phyloP scores from a whole-genome alignment of 1,140 invertebrate genomes.

The Grapholita molesta region DNA sequence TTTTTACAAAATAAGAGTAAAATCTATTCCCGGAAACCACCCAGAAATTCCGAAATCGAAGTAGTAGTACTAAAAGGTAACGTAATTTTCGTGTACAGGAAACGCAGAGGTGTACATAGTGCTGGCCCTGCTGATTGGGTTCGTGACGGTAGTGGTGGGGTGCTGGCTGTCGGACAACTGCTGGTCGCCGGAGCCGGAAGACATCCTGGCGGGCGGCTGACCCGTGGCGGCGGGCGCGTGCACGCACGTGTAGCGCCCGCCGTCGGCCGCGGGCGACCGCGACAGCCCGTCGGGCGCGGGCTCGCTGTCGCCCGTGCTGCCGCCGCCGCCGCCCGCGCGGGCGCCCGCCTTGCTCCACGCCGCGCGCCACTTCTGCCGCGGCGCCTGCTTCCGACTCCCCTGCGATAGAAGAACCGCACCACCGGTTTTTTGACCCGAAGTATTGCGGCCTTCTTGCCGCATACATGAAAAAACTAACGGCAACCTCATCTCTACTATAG shows the following conservation, averaged over 20 bases:
- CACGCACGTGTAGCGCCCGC: slow-evolving; percentile 77
- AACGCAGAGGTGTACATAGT: slow-evolving; percentile 87
- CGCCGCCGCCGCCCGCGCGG: slow-evolving; percentile 44
- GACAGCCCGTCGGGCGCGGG: slow-evolving; percentile 51
- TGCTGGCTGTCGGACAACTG: slow-evolving; percentile 88
- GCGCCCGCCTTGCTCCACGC: slow-evolving; percentile 54
- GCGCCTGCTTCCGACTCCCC: slow-evolving; percentile 50
- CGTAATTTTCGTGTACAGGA: slow-evolving; percentile 61
- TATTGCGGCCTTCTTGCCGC: slow-evolving; percentile 44
- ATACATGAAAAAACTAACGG: slow-evolving; percentile 65
- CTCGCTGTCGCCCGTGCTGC: slow-evolving; percentile 61
- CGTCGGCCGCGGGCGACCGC: slow-evolving; percentile 51
- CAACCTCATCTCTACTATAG: slow-evolving; percentile 51
- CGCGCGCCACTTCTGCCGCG: slow-evolving; percentile 56
- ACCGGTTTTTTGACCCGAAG: slow-evolving; percentile 54
- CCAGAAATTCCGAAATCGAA: no score
- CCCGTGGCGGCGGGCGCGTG: slow-evolving; percentile 78
- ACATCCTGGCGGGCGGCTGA: slow-evolving; percentile 82
- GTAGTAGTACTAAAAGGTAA: neutral
- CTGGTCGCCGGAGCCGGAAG: slow-evolving; percentile 85
- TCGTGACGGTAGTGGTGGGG: slow-evolving; percentile 84
- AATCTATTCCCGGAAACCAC: no score
- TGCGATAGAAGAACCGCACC: slow-evolving; percentile 44
- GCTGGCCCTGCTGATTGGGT: slow-evolving; percentile 83
- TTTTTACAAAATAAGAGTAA: no score